A percentile compares a stretch with the other conserved stretches of the same genome.
Evolutionary conservation across 2,888 invertebrate genomes (phyloP).

Genomic region (Nephrotoma flavescens): DNA sequence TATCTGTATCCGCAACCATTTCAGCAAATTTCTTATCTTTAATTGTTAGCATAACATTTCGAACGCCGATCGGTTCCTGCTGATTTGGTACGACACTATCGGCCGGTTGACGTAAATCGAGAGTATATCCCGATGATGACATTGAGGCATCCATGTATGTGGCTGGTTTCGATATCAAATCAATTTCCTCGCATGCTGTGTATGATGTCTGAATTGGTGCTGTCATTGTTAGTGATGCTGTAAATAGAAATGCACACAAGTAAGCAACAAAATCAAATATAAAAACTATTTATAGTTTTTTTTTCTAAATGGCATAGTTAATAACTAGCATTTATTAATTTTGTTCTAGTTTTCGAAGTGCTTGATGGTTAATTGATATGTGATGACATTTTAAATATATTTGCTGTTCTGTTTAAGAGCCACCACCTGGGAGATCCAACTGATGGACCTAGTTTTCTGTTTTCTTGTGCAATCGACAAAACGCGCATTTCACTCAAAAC

Average conservation of each 20-base stretch:
- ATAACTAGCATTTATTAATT: not conserved
- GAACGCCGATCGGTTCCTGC: not conserved
- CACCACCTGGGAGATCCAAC: not conserved
- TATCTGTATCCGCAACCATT: constrained; percentile 54
- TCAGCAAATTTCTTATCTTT: constrained; percentile 48
- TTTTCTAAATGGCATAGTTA: not conserved
- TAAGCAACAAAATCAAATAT: not conserved
- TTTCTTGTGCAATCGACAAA: not conserved
- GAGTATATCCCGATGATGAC: not conserved
- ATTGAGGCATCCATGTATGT: not conserved
- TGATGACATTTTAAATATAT: not conserved
- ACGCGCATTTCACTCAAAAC: not conserved
- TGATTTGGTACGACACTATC: not conserved
- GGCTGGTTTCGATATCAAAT: not conserved
- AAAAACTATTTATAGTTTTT: not conserved
- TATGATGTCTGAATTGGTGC: constrained; percentile 7
- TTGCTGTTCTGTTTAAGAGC: not conserved
- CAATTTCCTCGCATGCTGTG: not conserved
- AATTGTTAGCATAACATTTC: constrained; percentile 11
- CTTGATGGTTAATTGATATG: not conserved
- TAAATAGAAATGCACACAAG: not conserved
- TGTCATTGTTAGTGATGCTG: constrained; percentile 9
- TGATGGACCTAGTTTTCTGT: not conserved
- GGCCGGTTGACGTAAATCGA: not conserved
- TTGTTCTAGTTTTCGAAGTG: not conserved